Evolutionary conservation across 2,888 invertebrate genomes (phyloP).

Genomic region (Globia sparganii): DNA sequence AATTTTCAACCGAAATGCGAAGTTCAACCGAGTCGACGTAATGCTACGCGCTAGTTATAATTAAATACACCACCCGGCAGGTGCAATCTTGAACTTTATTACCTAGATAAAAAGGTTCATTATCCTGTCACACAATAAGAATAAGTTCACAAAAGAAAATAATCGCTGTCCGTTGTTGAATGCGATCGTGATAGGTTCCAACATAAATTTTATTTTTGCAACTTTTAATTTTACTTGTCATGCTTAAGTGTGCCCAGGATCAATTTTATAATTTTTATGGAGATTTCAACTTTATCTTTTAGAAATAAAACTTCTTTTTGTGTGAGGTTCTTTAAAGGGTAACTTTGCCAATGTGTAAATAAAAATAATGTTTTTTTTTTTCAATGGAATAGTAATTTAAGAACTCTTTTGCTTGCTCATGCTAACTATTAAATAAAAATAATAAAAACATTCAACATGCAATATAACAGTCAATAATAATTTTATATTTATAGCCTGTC

Average conservation of each 20-base stretch:
- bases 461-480: conserved; percentile 9
- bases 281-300: conserved; percentile 21
- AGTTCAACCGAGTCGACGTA: conserved; percentile 45
- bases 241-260: conserved; percentile 32
- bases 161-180: conserved; percentile 44
- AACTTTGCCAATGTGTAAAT: conserved; percentile 28
- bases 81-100: conserved; percentile 54
- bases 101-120: conserved; percentile 15
- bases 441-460: conserved; percentile 5
- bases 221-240: conserved; percentile 61
- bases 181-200: conserved; percentile 60
- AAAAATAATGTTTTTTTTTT: conserved; percentile 43
- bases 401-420: conserved; percentile 33
- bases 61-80: conserved; percentile 39
- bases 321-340: conserved; percentile 8
- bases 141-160: conserved; percentile 50
- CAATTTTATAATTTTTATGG: conserved; percentile 7
- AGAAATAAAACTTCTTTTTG: neutral
- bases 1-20: conserved; percentile 51
- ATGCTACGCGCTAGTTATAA: conserved; percentile 53
- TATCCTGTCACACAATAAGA: conserved; percentile 23
- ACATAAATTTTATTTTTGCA: conserved; percentile 57
- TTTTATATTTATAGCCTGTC: conserved; percentile 19
- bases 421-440: conserved; percentile 24
- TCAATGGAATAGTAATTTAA: conserved; percentile 30